Conservation (phyloP, 2,113 vertebrate species). For the Centropus unirufus region DNA sequence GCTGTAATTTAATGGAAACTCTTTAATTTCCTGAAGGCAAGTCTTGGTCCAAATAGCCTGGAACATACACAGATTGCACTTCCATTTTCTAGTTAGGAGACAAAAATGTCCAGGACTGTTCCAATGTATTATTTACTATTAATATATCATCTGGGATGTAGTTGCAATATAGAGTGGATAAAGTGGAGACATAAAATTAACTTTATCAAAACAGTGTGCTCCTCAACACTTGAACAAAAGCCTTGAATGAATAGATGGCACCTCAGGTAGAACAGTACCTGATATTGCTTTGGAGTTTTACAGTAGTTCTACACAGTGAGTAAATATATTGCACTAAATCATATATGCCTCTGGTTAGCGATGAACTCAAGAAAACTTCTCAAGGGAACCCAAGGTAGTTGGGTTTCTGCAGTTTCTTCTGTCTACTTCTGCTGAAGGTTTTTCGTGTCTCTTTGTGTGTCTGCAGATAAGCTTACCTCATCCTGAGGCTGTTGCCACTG, state of each 20-base stretch:
- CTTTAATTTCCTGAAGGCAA: conserved; percentile 8
- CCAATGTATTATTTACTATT: neutral
- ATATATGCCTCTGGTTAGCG: neutral
- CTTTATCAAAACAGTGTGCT: neutral
- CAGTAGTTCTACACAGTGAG: neutral
- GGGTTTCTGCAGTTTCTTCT: neutral
- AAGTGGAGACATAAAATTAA: neutral
- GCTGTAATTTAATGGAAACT: neutral
- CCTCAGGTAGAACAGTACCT: neutral
- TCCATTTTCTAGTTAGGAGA: neutral
- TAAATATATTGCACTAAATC: neutral
- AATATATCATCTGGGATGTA: neutral
- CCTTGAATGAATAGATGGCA: neutral
- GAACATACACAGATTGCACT: neutral
- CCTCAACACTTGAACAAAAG: neutral
- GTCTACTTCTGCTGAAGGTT: neutral
- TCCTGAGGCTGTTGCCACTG: neutral
- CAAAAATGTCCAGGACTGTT: neutral
- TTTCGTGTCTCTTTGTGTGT: neutral
- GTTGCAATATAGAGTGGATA: neutral
- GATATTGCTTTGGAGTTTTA: neutral
- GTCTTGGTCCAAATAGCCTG: neutral
- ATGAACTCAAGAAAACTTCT: neutral
- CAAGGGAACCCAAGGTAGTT: neutral
- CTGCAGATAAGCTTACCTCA: neutral